These are phyloP conservation scores for Thamnophis sirtalis DNA, from an alignment of 2,113 vertebrate genomes.

Conservation along the genomic window DNA sequence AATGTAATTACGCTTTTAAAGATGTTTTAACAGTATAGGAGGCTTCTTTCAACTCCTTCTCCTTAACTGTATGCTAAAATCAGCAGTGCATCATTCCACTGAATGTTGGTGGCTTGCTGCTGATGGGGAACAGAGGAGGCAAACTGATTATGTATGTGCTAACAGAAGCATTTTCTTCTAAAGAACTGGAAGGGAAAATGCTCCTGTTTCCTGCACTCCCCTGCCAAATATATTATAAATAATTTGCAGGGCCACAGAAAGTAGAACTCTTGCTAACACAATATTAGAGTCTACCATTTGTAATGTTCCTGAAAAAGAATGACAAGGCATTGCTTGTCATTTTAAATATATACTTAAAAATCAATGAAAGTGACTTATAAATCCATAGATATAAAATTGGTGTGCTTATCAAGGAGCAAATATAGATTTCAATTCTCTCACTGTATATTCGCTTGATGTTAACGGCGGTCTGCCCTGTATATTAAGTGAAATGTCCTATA, in stretches of 20 bases:
- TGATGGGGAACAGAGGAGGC: background rate
- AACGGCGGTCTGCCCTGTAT: background rate
- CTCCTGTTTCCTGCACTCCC: background rate
- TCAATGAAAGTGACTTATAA: background rate
- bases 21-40: background rate
- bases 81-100: background rate
- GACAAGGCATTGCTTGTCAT: background rate
- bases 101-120: background rate
- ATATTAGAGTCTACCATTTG: background rate
- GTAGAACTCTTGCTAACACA: background rate
- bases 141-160: background rate
- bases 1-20: background rate
- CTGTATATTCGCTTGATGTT: background rate
- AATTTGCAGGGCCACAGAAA: background rate
- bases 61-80: background rate
- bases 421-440: background rate
- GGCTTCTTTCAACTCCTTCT: background rate
- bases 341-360: background rate
- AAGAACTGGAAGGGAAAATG: background rate
- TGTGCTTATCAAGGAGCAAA: background rate
- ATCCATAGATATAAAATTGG: background rate
- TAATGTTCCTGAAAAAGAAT: background rate
- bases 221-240: background rate
- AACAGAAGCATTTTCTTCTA: background rate
- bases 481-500: background rate